phyloP scores from a whole-genome alignment of 2,888 invertebrate species.

The Spatulosminthurus flaviceps region DNA sequence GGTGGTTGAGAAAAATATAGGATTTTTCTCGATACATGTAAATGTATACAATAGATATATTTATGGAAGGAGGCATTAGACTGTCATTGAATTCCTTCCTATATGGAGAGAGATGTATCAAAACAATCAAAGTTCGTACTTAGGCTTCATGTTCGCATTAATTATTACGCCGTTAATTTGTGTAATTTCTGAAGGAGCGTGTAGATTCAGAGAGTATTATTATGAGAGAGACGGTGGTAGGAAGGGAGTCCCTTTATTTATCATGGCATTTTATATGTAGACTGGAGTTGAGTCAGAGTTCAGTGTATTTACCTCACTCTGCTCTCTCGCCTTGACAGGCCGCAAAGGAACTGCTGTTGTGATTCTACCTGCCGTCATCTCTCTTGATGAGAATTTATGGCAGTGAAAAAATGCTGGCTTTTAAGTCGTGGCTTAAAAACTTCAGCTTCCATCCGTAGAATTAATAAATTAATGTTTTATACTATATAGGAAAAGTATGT shows the following conservation, averaged over 20 bases:
- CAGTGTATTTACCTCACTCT: neutral
- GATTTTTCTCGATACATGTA: too few species aligned
- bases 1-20: too few species aligned
- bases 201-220: neutral
- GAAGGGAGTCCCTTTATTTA: neutral
- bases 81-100: too few species aligned
- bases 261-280: too few species aligned
- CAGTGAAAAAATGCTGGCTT: constrained; percentile 28
- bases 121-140: too few species aligned
- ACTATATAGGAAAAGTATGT: too few species aligned
- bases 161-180: too few species aligned
- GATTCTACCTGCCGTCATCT: constrained; percentile 25
- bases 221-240: neutral
- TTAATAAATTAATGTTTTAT: constrained; percentile 15
- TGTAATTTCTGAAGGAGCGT: too few species aligned
- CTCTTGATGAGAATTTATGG: constrained; percentile 43
- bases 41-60: too few species aligned
- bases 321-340: constrained; percentile 3
- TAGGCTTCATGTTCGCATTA: too few species aligned
- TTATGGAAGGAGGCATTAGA: too few species aligned
- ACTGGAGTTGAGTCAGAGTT: constrained; percentile 16
- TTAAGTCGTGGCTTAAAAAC: neutral
- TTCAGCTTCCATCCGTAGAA: constrained; percentile 27
- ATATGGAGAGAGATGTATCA: too few species aligned
- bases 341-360: constrained; percentile 32